phyloP scores from a whole-genome alignment of 2,888 invertebrate genomes.

The Scaptomyza tumidula region DNA sequence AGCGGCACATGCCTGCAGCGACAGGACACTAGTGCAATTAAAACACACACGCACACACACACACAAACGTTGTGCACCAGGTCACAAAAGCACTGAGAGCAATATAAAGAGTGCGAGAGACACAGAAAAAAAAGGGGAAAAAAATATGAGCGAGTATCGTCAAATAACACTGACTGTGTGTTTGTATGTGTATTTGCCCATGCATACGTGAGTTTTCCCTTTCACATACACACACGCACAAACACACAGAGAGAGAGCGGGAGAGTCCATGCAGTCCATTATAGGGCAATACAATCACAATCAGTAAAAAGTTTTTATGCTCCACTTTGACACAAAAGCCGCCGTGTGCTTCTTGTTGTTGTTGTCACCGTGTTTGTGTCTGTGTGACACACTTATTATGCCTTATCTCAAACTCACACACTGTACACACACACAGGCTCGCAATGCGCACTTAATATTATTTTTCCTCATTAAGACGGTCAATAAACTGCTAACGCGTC shows the following conservation, averaged over 20 bases:
- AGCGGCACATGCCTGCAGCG: constrained; percentile 13
- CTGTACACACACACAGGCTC: constrained; percentile 10
- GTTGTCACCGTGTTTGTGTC: constrained; percentile 38
- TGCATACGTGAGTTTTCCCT: constrained; percentile 46
- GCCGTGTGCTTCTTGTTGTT: constrained; percentile 41
- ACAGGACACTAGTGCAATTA: constrained; percentile 64
- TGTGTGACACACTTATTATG: constrained; percentile 64
- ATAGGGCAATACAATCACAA: constrained; percentile 52
- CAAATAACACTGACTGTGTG: constrained; percentile 48
- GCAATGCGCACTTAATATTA: constrained; percentile 37
- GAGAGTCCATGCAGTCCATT: constrained; percentile 7
- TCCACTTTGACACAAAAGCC: constrained; percentile 69
- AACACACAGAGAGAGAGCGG: constrained; percentile 10
- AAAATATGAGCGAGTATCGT: constrained; percentile 23
- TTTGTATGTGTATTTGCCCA: constrained; percentile 15
- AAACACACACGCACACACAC: constrained; percentile 23
- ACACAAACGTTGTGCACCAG: constrained; percentile 21
- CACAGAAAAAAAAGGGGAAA: constrained; percentile 5
- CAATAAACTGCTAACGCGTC: constrained; percentile 50
- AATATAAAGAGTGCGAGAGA: neutral
- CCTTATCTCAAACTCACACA: constrained; percentile 47
- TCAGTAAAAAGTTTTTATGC: constrained; percentile 65
- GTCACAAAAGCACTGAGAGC: constrained; percentile 11
- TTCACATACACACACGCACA: constrained; percentile 26
- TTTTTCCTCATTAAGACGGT: constrained; percentile 41